Conservation (phyloP, 2,113 vertebrate genomes). For the Plotosus lineatus region DNA sequence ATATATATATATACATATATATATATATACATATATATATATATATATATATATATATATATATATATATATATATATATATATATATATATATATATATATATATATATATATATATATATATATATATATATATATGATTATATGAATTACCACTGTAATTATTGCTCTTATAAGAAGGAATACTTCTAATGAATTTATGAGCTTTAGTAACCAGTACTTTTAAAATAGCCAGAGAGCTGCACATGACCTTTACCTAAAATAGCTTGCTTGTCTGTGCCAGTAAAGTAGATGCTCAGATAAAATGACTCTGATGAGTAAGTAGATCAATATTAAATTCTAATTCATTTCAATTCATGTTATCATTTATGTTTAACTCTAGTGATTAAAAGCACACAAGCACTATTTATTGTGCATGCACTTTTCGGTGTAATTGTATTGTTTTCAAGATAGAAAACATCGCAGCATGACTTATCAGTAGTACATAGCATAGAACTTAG, state of each 20-base stretch:
- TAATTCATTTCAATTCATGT: background rate
- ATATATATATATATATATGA: too few relatives aligned
- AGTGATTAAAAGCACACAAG: too few relatives aligned
- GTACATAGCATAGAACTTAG: background rate
- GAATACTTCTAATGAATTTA: background rate
- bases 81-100: too few relatives aligned
- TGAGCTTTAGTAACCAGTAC: constrained; percentile 17
- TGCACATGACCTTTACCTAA: constrained; percentile 49
- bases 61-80: too few relatives aligned
- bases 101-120: too few relatives aligned
- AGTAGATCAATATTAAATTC: background rate
- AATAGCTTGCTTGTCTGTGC: constrained; percentile 27
- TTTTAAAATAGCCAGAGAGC: constrained; percentile 34
- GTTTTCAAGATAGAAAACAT: background rate
- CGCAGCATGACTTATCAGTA: background rate
- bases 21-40: too few relatives aligned
- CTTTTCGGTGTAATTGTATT: background rate
- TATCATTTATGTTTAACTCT: background rate
- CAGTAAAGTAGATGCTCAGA: background rate
- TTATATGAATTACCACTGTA: background rate
- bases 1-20: too few relatives aligned
- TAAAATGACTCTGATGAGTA: constrained; percentile 1
- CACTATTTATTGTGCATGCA: background rate
- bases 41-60: too few relatives aligned
- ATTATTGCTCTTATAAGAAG: background rate